Percentiles rank a stretch among this genome's conserved stretches.
Conservation (phyloP, 2,113 vertebrate species). For the Gnathonemus echidnorhynchus region DNA sequence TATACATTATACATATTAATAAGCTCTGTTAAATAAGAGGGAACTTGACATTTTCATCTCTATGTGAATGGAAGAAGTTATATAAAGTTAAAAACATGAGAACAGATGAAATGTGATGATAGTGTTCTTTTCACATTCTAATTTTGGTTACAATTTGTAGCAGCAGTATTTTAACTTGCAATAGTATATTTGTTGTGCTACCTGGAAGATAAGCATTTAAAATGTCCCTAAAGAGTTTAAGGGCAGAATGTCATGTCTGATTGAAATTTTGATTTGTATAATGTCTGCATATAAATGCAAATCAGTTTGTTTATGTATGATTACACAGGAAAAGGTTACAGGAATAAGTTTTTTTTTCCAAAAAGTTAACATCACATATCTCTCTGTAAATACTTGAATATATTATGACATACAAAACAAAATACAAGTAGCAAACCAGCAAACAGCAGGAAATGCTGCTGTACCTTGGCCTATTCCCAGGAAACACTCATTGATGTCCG, state of each 20-base stretch:
- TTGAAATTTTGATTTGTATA: background rate
- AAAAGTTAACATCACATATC: background rate
- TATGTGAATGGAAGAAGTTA: background rate
- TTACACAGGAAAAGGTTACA: background rate
- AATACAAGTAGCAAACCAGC: background rate
- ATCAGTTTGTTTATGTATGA: background rate
- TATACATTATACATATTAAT: background rate
- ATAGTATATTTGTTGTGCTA: background rate
- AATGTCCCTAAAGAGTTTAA: background rate
- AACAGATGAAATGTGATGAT: background rate
- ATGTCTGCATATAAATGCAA: background rate
- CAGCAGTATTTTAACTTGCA: background rate
- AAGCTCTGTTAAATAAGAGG: background rate
- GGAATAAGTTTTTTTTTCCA: background rate
- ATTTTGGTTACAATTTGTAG: background rate
- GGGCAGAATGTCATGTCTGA: background rate
- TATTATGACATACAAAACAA: background rate
- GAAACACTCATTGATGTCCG: background rate
- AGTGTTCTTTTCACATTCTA: background rate
- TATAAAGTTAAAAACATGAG: background rate
- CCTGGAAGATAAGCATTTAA: background rate
- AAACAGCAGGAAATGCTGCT: background rate
- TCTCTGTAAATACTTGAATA: background rate
- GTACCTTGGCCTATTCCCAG: background rate
- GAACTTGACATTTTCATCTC: background rate